Percentiles rank a stretch among this genome's conserved stretches.
Conservation (phyloP, 2,888 invertebrate genomes). For the Drosophila merina region DNA sequence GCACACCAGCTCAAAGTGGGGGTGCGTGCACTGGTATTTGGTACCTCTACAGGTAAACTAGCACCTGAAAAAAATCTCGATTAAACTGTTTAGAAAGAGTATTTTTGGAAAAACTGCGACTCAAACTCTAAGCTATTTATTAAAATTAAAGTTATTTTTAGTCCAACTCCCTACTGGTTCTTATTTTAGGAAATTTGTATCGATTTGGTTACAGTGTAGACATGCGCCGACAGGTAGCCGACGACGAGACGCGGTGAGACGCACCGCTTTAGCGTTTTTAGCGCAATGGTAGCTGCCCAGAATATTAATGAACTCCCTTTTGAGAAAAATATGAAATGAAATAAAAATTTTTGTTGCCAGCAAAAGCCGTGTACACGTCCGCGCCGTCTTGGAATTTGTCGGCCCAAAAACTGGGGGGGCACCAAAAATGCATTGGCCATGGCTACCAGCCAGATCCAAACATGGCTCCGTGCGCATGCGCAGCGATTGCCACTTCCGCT, state of each 20-base stretch:
- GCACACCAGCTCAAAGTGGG: constrained; percentile 62
- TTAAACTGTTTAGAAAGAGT: background rate
- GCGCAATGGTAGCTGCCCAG: constrained; percentile 70
- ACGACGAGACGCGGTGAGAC: constrained; percentile 19
- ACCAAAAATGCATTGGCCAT: constrained; percentile 44
- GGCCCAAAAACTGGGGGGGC: constrained; percentile 9
- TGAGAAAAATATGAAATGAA: constrained; percentile 74
- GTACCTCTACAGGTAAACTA: constrained; percentile 16
- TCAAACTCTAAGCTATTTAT: background rate
- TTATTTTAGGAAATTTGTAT: background rate
- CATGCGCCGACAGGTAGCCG: constrained; percentile 64
- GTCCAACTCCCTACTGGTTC: background rate
- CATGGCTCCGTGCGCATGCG: constrained; percentile 34
- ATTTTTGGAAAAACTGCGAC: background rate
- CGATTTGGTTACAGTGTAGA: background rate
- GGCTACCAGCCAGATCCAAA: constrained; percentile 33
- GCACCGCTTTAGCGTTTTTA: constrained; percentile 60
- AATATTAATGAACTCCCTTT: constrained; percentile 79
- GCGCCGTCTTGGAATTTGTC: constrained; percentile 48
- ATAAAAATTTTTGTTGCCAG: constrained; percentile 66
- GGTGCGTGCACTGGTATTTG: constrained; percentile 53
- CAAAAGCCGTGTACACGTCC: constrained; percentile 65
- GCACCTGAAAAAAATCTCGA: constrained; percentile 1
- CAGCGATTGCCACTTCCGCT: constrained; percentile 58
- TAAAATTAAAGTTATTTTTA: background rate